A percentile compares a stretch with the other conserved stretches of the same genome.
Evolutionary conservation across 2,113 vertebrate genomes (phyloP).

Genomic region (Sceloporus tristichus): DNA sequence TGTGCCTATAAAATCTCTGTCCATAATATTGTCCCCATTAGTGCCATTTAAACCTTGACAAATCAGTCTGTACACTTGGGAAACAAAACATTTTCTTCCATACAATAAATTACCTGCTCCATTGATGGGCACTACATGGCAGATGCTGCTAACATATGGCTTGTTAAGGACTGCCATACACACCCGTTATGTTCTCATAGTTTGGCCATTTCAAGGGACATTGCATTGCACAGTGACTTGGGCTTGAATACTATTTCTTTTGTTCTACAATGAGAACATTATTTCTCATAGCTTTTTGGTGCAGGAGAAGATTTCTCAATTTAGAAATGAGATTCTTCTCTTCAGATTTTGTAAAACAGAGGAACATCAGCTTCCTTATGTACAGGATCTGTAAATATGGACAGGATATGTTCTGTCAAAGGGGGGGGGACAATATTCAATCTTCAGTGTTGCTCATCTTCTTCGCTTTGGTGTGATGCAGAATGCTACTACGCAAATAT

Average conservation of each 20-base stretch:
- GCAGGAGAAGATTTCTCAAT: not conserved
- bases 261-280: not conserved
- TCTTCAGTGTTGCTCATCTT: too few relatives aligned
- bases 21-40: not conserved
- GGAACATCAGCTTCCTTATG: not conserved
- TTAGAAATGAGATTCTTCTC: too few relatives aligned
- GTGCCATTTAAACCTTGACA: constrained; percentile 38
- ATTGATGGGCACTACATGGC: constrained; percentile 34
- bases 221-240: not conserved
- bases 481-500: too few relatives aligned
- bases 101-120: constrained; percentile 56
- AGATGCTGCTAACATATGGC: constrained; percentile 64
- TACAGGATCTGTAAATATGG: not conserved
- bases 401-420: too few relatives aligned
- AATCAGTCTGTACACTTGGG: constrained; percentile 1
- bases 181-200: constrained; percentile 51
- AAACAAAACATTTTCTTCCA: constrained; percentile 27
- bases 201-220: constrained; percentile 30
- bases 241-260: not conserved
- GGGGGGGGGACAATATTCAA: too few relatives aligned
- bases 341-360: not conserved
- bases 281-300: not conserved
- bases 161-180: constrained; percentile 35
- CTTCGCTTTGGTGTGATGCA: too few relatives aligned
- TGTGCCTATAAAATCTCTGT: not conserved